Evolutionary conservation across 2,113 vertebrate genomes (phyloP).

Genomic region (Psettodes erumei): DNA sequence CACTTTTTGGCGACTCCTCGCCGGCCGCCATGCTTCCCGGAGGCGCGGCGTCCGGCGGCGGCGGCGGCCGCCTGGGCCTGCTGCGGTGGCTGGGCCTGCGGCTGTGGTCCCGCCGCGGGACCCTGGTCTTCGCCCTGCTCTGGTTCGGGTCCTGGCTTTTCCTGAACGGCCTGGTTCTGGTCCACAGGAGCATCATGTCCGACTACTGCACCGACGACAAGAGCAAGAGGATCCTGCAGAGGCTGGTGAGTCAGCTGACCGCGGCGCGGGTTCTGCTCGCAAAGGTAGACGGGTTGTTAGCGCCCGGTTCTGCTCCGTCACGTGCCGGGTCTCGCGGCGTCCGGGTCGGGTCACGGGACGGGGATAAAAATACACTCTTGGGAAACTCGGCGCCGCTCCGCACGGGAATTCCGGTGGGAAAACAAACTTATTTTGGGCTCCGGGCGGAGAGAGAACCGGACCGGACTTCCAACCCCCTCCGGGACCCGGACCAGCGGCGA

Average conservation of each 20-base stretch:
- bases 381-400: conserved; percentile 37
- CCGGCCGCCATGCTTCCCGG: conserved; percentile 49
- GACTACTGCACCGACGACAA: conserved; percentile 93
- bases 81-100: conserved; percentile 80
- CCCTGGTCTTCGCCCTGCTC: conserved; percentile 83
- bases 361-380: conserved; percentile 58
- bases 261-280: too few relatives aligned
- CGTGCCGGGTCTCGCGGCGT: too few relatives aligned
- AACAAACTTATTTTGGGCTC: not conserved
- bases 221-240: conserved; percentile 89
- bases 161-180: conserved; percentile 86
- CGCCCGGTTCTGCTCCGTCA: too few relatives aligned
- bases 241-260: conserved; percentile 85
- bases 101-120: conserved; percentile 81
- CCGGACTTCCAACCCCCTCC: too few relatives aligned
- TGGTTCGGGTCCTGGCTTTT: conserved; percentile 89
- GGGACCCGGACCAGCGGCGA: too few relatives aligned
- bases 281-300: too few relatives aligned
- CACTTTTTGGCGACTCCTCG: not conserved
- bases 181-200: conserved; percentile 87
- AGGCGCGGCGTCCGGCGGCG: not conserved
- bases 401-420: not conserved
- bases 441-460: conserved; percentile 10
- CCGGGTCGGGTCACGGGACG: too few relatives aligned
- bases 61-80: conserved; percentile 60